Base-by-base conservation (phyloP, 2,888 invertebrate genomes). In the Caenorhabditis zanzibari region DNA sequence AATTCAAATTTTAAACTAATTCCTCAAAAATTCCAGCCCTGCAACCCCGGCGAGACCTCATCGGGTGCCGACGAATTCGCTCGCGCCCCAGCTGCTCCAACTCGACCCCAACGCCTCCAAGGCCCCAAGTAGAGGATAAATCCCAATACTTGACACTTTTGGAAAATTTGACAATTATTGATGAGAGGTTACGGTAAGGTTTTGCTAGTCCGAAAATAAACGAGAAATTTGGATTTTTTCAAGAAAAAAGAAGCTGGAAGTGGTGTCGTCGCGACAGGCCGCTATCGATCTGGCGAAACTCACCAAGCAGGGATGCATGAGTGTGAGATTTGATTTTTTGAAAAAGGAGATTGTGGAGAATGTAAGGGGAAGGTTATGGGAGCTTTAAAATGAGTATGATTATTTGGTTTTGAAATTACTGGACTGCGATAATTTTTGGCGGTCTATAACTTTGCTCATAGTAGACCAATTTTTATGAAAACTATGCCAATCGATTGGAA, bases 11-110 rank as follows among this genome's bases (percentile, higher is more conserved):
- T n/a, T n/a, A n/a, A n/a, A n/a, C n/a, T n/a, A n/a, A n/a, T n/a
- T n/a, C n/a, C n/a, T n/a, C n/a, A n/a, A n/a, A n/a, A n/a, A 32
- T 71, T 71, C 12, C 64, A 90, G 92, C 92, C 9, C 86, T 92
- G 3, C 92, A 92, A 86, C 92, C 92, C 6, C 86, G 91, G 19
- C 85, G 92, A 1, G 92, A 92, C 82, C 82, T 92, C 14, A 92
- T 92, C 72, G 92, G 92, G n/a, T 86, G 91, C 32, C 82, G 88
- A 14, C 59, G 85, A 9, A 85, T 85, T 19, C 81, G 82, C 12
- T 73, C 71, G 0, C 38, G 81, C 32, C 86, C 85, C 12, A 68
- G 72, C 19, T 75, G 79, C 32, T 75, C 82, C 10, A 41, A 28
- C 12, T 76, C 86, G 16, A 82, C 87, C 14, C 72, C 76, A 5